Evolutionary conservation across 2,113 vertebrate genomes (phyloP).

Genomic region (Sporophila hypoxantha): DNA sequence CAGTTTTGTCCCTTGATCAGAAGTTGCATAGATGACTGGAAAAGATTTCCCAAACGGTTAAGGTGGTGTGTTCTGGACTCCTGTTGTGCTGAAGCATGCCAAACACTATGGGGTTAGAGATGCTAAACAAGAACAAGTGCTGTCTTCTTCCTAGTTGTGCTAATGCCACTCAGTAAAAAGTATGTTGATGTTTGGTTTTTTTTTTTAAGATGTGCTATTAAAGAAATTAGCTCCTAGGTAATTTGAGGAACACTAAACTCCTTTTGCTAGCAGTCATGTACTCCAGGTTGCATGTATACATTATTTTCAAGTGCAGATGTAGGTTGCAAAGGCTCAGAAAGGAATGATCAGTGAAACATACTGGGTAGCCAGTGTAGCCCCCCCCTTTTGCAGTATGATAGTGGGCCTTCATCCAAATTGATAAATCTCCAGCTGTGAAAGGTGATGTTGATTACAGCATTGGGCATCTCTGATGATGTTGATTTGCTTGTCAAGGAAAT

Average conservation of each 20-base stretch:
- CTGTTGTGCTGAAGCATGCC: neutral
- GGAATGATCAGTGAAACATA: neutral
- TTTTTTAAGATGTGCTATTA: rapidly evolving
- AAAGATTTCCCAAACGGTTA: neutral
- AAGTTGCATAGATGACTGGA: neutral
- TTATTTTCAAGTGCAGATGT: neutral
- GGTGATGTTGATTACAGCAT: neutral
- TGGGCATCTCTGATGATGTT: rapidly evolving
- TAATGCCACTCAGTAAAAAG: neutral
- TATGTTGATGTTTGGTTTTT: neutral
- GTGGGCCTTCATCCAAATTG: neutral
- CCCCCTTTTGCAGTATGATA: neutral
- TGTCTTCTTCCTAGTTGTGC: neutral
- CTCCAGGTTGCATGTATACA: neutral
- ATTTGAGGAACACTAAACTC: neutral
- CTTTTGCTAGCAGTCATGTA: neutral
- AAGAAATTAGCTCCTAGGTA: neutral
- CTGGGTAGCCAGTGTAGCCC: neutral
- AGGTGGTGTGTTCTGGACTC: neutral
- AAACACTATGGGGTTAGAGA: neutral
- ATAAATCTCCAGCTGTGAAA: neutral
- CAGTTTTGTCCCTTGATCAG: neutral
- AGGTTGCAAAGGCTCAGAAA: neutral
- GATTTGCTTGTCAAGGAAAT: neutral
- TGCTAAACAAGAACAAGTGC: neutral